Evolutionary conservation across 2,113 vertebrate genomes (phyloP).

Genomic region (Halichoerus grypus): DNA sequence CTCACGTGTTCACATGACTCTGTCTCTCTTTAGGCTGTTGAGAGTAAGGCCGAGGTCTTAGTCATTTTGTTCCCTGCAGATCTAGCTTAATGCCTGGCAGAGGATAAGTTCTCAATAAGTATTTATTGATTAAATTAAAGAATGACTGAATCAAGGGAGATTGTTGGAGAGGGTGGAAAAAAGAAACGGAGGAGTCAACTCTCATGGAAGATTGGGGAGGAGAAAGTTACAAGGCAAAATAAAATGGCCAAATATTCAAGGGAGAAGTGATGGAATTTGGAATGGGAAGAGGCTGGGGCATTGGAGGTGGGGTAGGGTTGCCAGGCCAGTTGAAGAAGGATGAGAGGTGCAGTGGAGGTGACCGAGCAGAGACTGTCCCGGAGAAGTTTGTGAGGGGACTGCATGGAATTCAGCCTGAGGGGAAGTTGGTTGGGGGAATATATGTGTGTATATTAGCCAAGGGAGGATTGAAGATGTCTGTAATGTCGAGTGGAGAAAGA

Average conservation of each 20-base stretch:
- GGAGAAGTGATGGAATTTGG: background rate
- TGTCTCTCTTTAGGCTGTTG: background rate
- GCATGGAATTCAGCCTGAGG: background rate
- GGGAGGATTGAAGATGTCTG: background rate
- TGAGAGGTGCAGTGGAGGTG: background rate
- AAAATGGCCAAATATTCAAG: background rate
- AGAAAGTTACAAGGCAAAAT: constrained; percentile 17
- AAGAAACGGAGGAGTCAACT: background rate
- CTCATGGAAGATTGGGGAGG: background rate
- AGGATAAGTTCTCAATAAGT: constrained; percentile 5
- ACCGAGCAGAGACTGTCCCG: background rate
- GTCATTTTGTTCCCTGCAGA: background rate
- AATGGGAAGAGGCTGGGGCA: background rate
- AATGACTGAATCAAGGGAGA: background rate
- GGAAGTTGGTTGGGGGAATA: background rate
- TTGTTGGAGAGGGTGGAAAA: background rate
- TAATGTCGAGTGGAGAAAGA: background rate
- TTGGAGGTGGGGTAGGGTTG: background rate
- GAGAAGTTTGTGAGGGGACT: background rate
- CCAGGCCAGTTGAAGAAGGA: background rate
- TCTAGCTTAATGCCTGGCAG: background rate
- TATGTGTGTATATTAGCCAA: background rate
- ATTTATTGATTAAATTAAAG: constrained; percentile 15
- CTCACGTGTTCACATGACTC: background rate
- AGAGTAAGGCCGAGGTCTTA: background rate